Evolutionary conservation across 2,797 vertebrate species (phyloP), one percentile per base, ranked within the genome.

Genomic region (Propithecus perrieri): DNA sequence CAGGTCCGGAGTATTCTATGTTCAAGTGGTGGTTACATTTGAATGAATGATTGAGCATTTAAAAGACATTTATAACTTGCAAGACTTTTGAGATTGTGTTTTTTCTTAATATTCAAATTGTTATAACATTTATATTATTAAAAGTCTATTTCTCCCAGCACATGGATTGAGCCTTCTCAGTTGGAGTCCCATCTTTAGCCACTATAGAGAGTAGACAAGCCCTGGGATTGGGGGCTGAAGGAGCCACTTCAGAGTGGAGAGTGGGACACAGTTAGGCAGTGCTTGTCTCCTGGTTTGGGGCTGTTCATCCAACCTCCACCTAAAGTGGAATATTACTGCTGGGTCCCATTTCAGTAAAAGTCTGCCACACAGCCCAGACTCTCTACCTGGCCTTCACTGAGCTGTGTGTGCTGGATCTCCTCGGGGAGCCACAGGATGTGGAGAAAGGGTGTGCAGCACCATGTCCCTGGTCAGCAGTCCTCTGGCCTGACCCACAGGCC

Each of bases 221-320:
- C 41, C 48, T 76, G 20, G 11, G 50, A 15, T 1, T 13, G 35
- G 18, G 4, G 15, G 4, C 12, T 0, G 4, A 63, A 30, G 9
- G 0, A 24, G 10, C 55, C 83, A 28, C 4, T 1, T 55, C 41
- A 46, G 74, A 63, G 65, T 4, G 24, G 10, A 46, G 26, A 57
- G 5, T n/a, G n/a, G 74, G 41, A 28, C 4, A 10, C 3, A 11
- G 18, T 0, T 6, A 2, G 18, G 15, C 1, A 2, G 24, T 7
- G 2, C 65, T 22, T 1, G 7, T 18, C 24, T 15, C 12, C 74
- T 35, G 4, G 9, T 22, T 35, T 24, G 6, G 9, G 8, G 6
- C 4, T 0, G 0, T 28, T 55, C 50, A 0, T n/a, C 1, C 0
- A 26, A 6, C 14, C 22, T 35, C 20, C 9, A 0, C 35, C 12